Percentiles rank a stretch among this genome's conserved stretches.
These are phyloP conservation scores for Platycheirus rosarum DNA, from an alignment of 2,888 invertebrate genomes.

Conservation along the genomic window DNA sequence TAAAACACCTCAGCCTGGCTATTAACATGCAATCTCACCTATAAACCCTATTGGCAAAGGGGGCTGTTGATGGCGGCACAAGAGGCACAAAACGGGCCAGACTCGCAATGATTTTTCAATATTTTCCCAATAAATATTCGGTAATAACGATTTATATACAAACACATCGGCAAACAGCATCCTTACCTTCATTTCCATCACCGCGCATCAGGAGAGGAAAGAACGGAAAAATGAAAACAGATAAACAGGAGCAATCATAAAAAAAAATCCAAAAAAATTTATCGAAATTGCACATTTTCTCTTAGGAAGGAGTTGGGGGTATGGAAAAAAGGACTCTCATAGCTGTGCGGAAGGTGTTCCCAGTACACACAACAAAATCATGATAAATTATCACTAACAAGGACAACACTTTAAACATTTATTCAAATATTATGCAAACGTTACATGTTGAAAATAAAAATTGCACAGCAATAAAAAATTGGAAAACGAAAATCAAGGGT, in stretches of 20 bases:
- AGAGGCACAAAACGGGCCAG: neutral
- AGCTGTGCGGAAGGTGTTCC: constrained; percentile 5
- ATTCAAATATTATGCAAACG: constrained; percentile 75
- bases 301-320: constrained; percentile 10
- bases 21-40: constrained; percentile 71
- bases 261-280: constrained; percentile 5
- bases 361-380: constrained; percentile 69
- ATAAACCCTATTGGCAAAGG: constrained; percentile 27
- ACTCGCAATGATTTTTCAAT: constrained; percentile 75
- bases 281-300: constrained; percentile 67
- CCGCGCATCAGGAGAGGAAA: constrained; percentile 13
- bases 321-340: constrained; percentile 12
- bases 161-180: constrained; percentile 13
- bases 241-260: constrained; percentile 44
- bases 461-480: constrained; percentile 51
- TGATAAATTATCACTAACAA: constrained; percentile 75
- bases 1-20: constrained; percentile 54
- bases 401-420: constrained; percentile 76
- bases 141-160: constrained; percentile 75
- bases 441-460: constrained; percentile 58
- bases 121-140: constrained; percentile 75
- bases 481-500: constrained; percentile 34
- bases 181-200: constrained; percentile 20
- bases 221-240: constrained; percentile 18
- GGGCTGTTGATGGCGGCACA: too few species aligned